Evolutionary conservation across 2,888 invertebrate species (phyloP), one percentile per base, ranked within the genome.

Genomic region (Margaritifera margaritifera): DNA sequence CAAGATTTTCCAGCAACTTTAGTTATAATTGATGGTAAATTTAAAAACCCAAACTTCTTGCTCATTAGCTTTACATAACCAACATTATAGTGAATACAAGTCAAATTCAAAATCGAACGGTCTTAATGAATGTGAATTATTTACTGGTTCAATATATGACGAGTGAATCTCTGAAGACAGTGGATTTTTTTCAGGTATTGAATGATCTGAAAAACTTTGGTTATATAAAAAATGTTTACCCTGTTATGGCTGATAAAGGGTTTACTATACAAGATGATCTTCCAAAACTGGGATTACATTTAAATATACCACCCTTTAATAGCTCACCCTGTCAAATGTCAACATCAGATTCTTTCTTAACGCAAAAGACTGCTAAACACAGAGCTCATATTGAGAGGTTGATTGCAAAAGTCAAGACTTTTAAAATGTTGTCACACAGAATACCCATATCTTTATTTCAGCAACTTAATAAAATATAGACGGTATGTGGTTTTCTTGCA

Each of bases 1-100:
- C 51, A 58, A 22, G 68, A 72, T 52, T 72, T 69, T 61, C 72
- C 75, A 52, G 69, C 63, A 50, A 52, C 68, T 22, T 19, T 70
- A 42, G 54, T 60, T 5, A 71, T 74, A 8, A 67, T 72, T 66
- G 75, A 75, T 68, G 62, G 65, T 19, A 75, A 68, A 69, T 58
- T 22, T 75, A 5, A 72, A 68, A 63, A 69, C 50, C n/a, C 59
- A 71, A 52, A 56, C 27, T n/a, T 72, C 72, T 20, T 50, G 53
- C 58, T 53, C 69, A 22, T 42, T 72, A 18, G 25, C n/a, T 15
- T 24, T 54, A 19, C 72, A 75, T 50, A 62, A 68, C 52, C 71
- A 71, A 62, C 19, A 66, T 20, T 68, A 68, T 60, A 60, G 61
- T 31, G 66, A 72, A 19, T 70, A 66, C 42, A 69, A 62, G 54